These are phyloP conservation scores for Leptoclinus maculatus DNA, from an alignment of 2,797 vertebrate genomes.

Conservation along the genomic window DNA sequence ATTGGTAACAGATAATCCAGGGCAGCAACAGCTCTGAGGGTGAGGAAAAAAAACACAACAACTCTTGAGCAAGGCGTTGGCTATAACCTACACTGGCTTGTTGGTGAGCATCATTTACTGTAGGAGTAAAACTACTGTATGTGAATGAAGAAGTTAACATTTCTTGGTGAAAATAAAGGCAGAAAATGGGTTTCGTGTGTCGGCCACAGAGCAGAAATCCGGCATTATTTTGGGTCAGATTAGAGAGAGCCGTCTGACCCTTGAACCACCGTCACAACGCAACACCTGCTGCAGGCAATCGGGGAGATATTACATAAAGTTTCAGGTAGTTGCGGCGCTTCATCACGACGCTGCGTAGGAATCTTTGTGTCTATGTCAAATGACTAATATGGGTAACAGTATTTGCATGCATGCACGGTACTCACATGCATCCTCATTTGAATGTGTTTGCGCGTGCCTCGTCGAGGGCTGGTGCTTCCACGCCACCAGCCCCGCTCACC, in stretches of 20 bases:
- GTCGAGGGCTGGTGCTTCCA: constrained; percentile 48
- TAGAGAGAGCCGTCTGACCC: constrained; percentile 44
- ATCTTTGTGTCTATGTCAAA: background rate
- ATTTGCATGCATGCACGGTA: constrained; percentile 2
- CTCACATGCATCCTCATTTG: constrained; percentile 37
- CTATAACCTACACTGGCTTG: constrained; percentile 4
- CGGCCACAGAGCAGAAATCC: background rate
- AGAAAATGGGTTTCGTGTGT: background rate
- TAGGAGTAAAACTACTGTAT: background rate
- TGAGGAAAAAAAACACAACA: background rate
- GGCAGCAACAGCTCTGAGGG: constrained; percentile 3
- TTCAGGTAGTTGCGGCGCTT: constrained; percentile 7
- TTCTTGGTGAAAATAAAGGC: background rate
- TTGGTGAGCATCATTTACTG: background rate
- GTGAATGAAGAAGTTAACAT: background rate
- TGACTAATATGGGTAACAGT: background rate
- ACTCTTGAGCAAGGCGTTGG: background rate
- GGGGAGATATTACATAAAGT: constrained; percentile 29
- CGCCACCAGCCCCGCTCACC: constrained; percentile 62
- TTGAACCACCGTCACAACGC: constrained; percentile 15
- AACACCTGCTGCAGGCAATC: constrained; percentile 61
- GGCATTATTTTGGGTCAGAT: constrained; percentile 44
- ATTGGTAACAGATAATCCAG: constrained; percentile 17
- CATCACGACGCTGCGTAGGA: background rate
- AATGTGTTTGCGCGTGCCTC: constrained; percentile 41